A percentile compares a stretch with the other conserved stretches of the same genome.
These are phyloP conservation scores for Bombus pyrosoma DNA, from an alignment of 1,140 invertebrate genomes.

Conservation along the genomic window DNA sequence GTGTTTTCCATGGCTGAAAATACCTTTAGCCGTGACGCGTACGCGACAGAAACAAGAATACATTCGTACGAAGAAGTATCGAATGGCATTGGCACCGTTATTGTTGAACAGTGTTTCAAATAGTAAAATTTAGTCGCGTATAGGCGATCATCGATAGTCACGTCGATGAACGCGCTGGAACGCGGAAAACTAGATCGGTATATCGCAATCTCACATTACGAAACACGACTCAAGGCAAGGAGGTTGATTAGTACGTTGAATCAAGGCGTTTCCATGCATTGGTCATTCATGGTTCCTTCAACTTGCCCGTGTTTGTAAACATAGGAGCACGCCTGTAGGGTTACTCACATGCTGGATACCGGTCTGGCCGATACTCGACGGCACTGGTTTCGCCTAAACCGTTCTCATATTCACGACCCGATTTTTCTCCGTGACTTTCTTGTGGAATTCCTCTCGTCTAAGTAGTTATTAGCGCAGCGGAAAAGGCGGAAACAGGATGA, in stretches of 20 bases:
- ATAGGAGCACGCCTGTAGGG: slow-evolving; percentile 70
- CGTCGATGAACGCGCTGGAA: no score
- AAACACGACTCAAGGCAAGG: not conserved
- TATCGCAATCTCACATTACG: not conserved
- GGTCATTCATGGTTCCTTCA: slow-evolving; percentile 77
- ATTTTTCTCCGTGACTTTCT: slow-evolving; percentile 22
- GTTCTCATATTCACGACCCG: slow-evolving; percentile 44
- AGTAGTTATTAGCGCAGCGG: slow-evolving; percentile 20
- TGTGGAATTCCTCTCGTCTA: not conserved
- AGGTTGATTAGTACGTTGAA: not conserved
- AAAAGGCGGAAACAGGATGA: not conserved
- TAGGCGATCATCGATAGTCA: no score
- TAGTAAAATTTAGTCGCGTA: no score
- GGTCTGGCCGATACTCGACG: slow-evolving; percentile 49
- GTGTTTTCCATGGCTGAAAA: slow-evolving; percentile 1
- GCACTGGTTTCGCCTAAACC: slow-evolving; percentile 63
- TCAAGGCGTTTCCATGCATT: slow-evolving; percentile 51
- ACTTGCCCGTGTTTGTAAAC: slow-evolving; percentile 79
- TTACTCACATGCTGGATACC: slow-evolving; percentile 72
- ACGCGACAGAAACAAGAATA: no score
- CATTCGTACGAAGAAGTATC: not conserved
- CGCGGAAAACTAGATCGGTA: no score
- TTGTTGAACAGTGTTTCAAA: no score
- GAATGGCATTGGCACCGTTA: no score
- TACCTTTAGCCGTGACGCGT: not conserved